Evolutionary conservation across 2,797 vertebrate species (phyloP).

Genomic region (Spatula versicolor): DNA sequence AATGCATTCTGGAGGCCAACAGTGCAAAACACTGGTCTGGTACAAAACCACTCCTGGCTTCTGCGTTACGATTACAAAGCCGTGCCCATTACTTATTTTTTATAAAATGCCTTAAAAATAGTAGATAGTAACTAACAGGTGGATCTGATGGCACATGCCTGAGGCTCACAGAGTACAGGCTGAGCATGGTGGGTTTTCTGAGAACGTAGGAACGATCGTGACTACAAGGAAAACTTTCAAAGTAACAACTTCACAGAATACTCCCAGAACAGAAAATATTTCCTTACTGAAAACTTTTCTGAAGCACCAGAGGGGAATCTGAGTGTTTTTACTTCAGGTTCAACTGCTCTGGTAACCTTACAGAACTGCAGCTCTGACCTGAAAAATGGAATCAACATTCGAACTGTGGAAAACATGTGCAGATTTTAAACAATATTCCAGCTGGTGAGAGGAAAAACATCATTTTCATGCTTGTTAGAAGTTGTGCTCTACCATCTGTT

Average conservation of each 20-base stretch:
- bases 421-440: not conserved
- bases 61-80: not conserved
- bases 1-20: not conserved
- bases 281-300: not conserved
- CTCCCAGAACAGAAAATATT: not conserved
- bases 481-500: constrained; percentile 33
- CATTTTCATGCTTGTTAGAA: constrained; percentile 15
- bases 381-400: too few relatives aligned
- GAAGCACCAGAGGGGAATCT: too few relatives aligned
- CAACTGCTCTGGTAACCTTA: too few relatives aligned
- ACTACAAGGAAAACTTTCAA: not conserved
- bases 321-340: too few relatives aligned
- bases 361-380: too few relatives aligned
- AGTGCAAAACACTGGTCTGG: not conserved
- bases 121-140: not conserved
- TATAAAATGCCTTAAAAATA: not conserved
- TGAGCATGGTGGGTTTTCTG: not conserved
- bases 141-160: not conserved
- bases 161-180: not conserved
- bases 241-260: not conserved
- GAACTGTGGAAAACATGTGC: too few relatives aligned
- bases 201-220: not conserved
- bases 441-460: constrained; percentile 32
- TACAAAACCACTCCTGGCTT: not conserved
- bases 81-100: accelerated